Conservation (phyloP, 2,797 vertebrate genomes). For the Sebastes cheni region DNA sequence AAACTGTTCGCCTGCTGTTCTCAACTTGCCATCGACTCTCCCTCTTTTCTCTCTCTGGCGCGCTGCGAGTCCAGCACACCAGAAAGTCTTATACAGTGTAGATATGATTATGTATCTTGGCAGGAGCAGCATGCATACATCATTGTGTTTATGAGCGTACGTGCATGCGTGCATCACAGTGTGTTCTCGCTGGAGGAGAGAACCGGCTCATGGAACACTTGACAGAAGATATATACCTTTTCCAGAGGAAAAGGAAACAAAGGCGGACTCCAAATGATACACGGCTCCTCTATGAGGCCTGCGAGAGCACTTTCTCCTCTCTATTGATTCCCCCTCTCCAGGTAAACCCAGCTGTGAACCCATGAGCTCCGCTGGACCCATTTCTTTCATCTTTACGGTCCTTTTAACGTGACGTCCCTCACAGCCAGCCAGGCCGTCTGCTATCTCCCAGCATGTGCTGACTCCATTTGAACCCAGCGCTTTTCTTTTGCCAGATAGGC, state of each 20-base stretch:
- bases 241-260: slow-evolving; percentile 63
- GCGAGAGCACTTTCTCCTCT: slow-evolving; percentile 22
- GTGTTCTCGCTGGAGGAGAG: slow-evolving; percentile 47
- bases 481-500: slow-evolving; percentile 34
- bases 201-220: slow-evolving; percentile 60
- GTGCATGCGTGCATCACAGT: slow-evolving; percentile 50
- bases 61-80: not conserved
- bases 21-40: not conserved
- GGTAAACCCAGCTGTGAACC: slow-evolving; percentile 58
- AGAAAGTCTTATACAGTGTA: slow-evolving; percentile 17
- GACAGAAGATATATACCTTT: slow-evolving; percentile 66
- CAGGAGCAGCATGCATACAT: slow-evolving; percentile 39
- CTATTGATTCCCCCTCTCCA: slow-evolving; percentile 26
- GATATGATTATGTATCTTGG: slow-evolving; percentile 73
- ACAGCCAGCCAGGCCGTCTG: slow-evolving; percentile 57
- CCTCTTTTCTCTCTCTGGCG: not conserved
- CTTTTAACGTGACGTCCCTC: slow-evolving; percentile 66
- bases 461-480: slow-evolving; percentile 54
- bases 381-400: slow-evolving; percentile 53
- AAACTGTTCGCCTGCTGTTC: slow-evolving; percentile 23
- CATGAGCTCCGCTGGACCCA: slow-evolving; percentile 21
- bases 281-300: slow-evolving; percentile 45
- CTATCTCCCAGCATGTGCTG: slow-evolving; percentile 64
- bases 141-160: slow-evolving; percentile 57
- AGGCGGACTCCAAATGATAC: slow-evolving; percentile 51